phyloP scores from a whole-genome alignment of 2,888 invertebrate genomes.

The Nemapogon koenigi region DNA sequence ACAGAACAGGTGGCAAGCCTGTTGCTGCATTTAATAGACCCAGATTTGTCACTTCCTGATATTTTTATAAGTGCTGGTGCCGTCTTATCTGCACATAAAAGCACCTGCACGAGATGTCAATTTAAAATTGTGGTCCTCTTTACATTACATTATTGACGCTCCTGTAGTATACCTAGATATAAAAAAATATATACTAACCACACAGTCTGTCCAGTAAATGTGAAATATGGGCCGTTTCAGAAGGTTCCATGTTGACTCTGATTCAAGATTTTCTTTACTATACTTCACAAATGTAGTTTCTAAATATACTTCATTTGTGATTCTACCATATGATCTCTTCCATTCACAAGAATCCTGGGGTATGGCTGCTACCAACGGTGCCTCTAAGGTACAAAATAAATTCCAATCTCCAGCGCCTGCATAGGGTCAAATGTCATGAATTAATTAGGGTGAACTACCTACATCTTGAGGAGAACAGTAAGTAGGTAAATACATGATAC shows the following conservation, averaged over 20 bases:
- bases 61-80: no score
- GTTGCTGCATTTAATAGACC: no score
- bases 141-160: no score
- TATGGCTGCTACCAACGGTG: conserved; percentile 77
- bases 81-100: no score
- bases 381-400: conserved; percentile 83
- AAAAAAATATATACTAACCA: conserved; percentile 68
- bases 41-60: no score
- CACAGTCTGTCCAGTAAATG: conserved; percentile 94
- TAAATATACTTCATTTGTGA: conserved; percentile 82
- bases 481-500: conserved; percentile 25
- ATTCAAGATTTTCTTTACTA: conserved; percentile 75
- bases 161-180: no score
- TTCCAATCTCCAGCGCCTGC: conserved; percentile 87
- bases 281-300: conserved; percentile 84
- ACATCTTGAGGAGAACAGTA: not conserved
- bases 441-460: not conserved
- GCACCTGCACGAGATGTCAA: no score
- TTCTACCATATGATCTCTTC: conserved; percentile 88
- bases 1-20: no score
- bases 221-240: conserved; percentile 91
- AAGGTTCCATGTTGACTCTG: conserved; percentile 77
- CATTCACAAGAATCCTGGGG: conserved; percentile 91
- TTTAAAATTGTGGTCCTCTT: no score
- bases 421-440: conserved; percentile 3